Percentiles rank a stretch among this genome's conserved stretches.
These are phyloP conservation scores for Jacana jacana DNA, from an alignment of 2,113 vertebrate genomes.

Conservation along the genomic window DNA sequence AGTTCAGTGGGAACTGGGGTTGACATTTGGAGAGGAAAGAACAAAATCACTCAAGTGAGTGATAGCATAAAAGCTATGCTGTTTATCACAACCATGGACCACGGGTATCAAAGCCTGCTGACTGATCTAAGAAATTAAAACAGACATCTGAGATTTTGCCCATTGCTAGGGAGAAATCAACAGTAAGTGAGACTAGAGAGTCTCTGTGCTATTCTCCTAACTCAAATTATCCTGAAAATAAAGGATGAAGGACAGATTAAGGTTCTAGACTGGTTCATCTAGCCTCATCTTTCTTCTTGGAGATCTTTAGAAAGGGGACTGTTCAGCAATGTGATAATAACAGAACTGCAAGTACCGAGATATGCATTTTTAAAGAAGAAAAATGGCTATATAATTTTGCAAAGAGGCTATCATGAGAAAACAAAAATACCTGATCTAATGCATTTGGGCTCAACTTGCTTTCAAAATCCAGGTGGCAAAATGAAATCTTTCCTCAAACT, in stretches of 20 bases:
- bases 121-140: not conserved
- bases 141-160: not conserved
- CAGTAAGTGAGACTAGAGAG: not conserved
- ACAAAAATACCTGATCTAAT: not conserved
- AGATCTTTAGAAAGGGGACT: not conserved
- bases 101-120: not conserved
- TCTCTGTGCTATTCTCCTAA: not conserved
- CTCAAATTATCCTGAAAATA: not conserved
- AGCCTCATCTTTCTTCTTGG: not conserved
- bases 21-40: constrained; percentile 50
- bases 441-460: not conserved
- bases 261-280: not conserved
- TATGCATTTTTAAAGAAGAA: not conserved
- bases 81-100: constrained; percentile 31
- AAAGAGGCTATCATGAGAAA: not conserved
- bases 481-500: not conserved
- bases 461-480: not conserved
- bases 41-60: constrained; percentile 41
- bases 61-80: constrained; percentile 33
- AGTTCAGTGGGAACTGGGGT: constrained; percentile 33
- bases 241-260: not conserved
- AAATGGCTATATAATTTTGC: not conserved
- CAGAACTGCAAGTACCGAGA: not conserved
- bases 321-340: not conserved
- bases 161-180: not conserved